phyloP scores from a whole-genome alignment of 2,888 invertebrate genomes.

The Agrotis exclamationis region DNA sequence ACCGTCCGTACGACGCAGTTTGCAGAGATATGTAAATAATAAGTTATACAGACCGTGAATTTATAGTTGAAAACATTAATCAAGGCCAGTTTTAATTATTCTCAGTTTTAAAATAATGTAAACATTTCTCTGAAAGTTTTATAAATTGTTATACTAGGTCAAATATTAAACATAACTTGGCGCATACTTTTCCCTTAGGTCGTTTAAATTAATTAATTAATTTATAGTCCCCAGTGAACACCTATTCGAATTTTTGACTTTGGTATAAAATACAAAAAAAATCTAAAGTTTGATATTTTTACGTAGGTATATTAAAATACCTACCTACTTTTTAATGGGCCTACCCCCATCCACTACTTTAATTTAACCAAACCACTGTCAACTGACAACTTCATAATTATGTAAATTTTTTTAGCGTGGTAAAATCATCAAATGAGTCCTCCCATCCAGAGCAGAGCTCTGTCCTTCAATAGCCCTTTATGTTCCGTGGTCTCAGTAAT shows the following conservation, averaged over 20 bases:
- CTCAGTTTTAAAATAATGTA: conserved; percentile 7
- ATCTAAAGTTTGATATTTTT: not conserved
- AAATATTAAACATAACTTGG: not conserved
- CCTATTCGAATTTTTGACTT: too few relatives aligned
- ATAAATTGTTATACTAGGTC: not conserved
- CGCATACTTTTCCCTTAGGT: not conserved
- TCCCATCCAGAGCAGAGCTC: too few relatives aligned
- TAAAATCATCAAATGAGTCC: too few relatives aligned
- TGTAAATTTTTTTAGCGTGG: too few relatives aligned
- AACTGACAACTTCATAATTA: not conserved
- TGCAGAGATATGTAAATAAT: conserved; percentile 18
- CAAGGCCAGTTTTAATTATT: conserved; percentile 36
- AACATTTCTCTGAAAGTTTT: conserved; percentile 14
- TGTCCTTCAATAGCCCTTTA: too few relatives aligned
- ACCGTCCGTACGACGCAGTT: too few relatives aligned
- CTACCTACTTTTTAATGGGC: not conserved
- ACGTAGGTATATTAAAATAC: not conserved
- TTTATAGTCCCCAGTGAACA: too few relatives aligned
- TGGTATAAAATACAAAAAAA: too few relatives aligned
- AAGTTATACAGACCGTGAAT: conserved; percentile 37
- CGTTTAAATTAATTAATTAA: not conserved
- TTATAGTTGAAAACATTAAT: conserved; percentile 8
- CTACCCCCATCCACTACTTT: not conserved
- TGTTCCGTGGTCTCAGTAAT: too few relatives aligned
- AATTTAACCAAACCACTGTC: not conserved